These are phyloP conservation scores for Synergus gifuensis DNA, from an alignment of 2,888 invertebrate genomes.

Conservation along the genomic window DNA sequence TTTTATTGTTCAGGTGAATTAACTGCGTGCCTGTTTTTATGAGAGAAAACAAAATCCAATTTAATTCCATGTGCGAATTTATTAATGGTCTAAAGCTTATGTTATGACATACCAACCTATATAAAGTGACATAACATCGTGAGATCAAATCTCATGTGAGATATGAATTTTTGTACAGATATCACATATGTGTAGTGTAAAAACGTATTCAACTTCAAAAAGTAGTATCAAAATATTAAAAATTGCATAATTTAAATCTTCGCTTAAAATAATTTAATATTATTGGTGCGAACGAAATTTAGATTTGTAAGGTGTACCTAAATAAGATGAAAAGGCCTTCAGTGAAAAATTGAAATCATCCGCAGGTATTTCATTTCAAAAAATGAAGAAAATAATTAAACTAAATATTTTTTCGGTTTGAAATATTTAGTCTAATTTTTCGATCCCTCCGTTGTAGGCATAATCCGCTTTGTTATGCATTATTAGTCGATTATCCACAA, in stretches of 20 bases:
- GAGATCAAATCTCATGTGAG: neutral
- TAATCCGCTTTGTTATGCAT: conserved; percentile 99
- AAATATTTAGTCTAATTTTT: conserved; percentile 77
- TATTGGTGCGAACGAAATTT: neutral
- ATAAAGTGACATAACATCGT: neutral
- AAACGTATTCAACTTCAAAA: conserved; percentile 30
- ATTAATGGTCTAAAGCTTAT: conserved; percentile 18
- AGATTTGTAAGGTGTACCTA: neutral
- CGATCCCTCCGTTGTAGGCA: conserved; percentile 93
- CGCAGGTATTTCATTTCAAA: neutral
- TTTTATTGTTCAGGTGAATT: conserved; percentile 21
- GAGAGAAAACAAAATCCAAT: neutral
- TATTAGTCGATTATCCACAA: conserved; percentile 96
- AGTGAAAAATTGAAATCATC: neutral
- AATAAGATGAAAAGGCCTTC: conserved; percentile 2
- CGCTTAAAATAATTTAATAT: neutral
- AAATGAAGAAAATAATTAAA: conserved; percentile 3
- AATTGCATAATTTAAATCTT: neutral
- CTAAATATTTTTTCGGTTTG: neutral
- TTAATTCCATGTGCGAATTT: conserved; percentile 27
- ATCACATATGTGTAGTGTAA: conserved; percentile 51
- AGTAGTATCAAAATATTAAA: conserved; percentile 48
- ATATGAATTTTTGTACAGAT: conserved; percentile 30
- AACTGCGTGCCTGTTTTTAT: neutral
- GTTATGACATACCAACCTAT: neutral